Percentiles rank a stretch among this genome's conserved stretches.
Evolutionary conservation across 2,113 vertebrate species (phyloP).

Genomic region (Procavia capensis): DNA sequence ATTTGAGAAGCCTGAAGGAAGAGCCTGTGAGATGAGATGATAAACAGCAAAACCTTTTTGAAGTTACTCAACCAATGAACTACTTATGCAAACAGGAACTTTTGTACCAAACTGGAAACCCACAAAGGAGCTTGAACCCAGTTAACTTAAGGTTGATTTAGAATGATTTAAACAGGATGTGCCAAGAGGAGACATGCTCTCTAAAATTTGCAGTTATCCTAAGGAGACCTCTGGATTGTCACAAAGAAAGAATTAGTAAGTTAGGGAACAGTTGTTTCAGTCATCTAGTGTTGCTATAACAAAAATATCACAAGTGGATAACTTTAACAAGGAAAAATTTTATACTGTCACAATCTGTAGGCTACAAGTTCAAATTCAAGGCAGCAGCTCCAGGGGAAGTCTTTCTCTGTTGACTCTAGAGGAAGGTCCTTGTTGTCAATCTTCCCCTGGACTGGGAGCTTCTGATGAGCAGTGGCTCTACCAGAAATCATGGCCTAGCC

Average conservation of each 20-base stretch:
- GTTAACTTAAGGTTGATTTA: not conserved
- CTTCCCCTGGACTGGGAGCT: too few relatives aligned
- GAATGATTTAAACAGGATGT: not conserved
- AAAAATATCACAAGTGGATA: too few relatives aligned
- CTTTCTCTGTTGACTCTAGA: too few relatives aligned
- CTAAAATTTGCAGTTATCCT: not conserved
- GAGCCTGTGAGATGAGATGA: not conserved
- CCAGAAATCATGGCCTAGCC: too few relatives aligned
- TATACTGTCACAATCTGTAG: too few relatives aligned
- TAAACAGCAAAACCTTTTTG: not conserved
- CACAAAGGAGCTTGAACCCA: not conserved
- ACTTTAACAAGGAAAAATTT: too few relatives aligned
- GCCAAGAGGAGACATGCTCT: conserved; percentile 11
- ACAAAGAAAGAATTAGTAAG: not conserved
- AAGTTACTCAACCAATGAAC: not conserved
- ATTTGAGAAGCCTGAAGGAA: not conserved
- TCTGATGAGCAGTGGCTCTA: too few relatives aligned
- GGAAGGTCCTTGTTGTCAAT: too few relatives aligned
- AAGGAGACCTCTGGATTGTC: not conserved
- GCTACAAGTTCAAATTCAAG: too few relatives aligned
- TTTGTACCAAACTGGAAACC: conserved; percentile 10
- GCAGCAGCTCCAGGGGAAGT: too few relatives aligned
- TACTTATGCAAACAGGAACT: not conserved
- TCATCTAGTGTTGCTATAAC: too few relatives aligned
- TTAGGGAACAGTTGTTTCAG: too few relatives aligned